Conservation (phyloP, 2,797 vertebrate genomes). For the Oreortyx pictus region DNA sequence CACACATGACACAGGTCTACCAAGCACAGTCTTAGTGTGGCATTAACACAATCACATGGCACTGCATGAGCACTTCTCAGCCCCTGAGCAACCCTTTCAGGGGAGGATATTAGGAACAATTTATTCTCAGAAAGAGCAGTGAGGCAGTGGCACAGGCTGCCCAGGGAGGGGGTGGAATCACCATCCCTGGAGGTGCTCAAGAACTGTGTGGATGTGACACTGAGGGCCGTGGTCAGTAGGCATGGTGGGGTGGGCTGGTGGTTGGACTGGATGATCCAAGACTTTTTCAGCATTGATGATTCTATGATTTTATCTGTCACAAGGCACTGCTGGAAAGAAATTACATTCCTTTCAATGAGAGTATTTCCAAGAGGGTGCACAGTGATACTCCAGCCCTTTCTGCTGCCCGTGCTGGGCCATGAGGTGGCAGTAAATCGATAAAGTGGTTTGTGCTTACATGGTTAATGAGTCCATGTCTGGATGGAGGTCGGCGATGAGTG, state of each 20-base stretch:
- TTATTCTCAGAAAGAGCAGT: no score
- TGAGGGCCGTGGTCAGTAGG: no score
- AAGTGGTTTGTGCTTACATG: neutral
- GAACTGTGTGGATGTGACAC: no score
- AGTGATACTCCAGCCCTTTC: neutral
- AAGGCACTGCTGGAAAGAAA: rapidly evolving
- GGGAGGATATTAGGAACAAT: no score
- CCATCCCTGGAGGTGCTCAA: no score
- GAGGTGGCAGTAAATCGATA: neutral
- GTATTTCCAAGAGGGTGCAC: neutral
- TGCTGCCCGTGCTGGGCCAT: neutral
- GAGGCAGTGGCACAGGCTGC: no score
- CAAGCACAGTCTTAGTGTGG: neutral
- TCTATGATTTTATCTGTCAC: neutral
- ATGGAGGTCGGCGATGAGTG: no score
- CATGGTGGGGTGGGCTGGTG: no score
- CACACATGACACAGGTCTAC: neutral
- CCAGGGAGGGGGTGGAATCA: no score
- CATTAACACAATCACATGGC: neutral
- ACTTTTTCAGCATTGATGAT: no score
- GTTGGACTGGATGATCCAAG: no score
- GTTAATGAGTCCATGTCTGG: no score
- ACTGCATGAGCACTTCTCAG: neutral
- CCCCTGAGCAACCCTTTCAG: neutral
- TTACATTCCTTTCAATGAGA: neutral